Evolutionary conservation across 2,113 vertebrate genomes (phyloP).

Genomic region (Brachyhypopomus occidentalis): DNA sequence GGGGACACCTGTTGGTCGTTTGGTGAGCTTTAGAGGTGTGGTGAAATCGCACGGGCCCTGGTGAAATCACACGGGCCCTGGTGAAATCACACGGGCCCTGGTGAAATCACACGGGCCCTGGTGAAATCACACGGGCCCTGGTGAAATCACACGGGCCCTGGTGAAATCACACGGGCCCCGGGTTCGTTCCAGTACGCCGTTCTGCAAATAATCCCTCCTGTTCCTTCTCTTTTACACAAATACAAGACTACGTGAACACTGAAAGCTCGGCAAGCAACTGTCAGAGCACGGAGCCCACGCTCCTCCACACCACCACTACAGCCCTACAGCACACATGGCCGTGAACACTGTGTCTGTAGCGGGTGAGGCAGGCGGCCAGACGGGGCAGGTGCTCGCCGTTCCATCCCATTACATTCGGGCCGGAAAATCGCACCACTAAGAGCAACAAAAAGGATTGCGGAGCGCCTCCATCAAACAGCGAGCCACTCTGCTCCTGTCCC

Average conservation of each 20-base stretch:
- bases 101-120: too few species aligned
- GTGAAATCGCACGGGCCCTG: background rate
- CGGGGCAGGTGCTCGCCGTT: background rate
- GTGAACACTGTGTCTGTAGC: background rate
- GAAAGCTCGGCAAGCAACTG: background rate
- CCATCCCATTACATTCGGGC: background rate
- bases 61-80: too few species aligned
- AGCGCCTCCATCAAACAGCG: conserved; percentile 32
- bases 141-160: too few species aligned
- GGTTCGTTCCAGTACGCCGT: background rate
- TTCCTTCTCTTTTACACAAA: background rate
- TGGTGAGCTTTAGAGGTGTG: background rate
- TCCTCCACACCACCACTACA: background rate
- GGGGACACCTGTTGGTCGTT: background rate
- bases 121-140: too few species aligned
- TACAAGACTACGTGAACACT: background rate
- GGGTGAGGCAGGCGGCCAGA: background rate
- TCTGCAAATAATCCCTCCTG: background rate
- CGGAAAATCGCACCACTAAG: conserved; percentile 31
- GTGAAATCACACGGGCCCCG: background rate
- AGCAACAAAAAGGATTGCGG: conserved; percentile 29
- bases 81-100: too few species aligned
- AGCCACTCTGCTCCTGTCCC: background rate
- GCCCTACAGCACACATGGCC: too few species aligned
- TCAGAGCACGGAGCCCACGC: background rate